Conservation (phyloP, 1,140 invertebrate genomes). For the Ctenoplectra terminalis region DNA sequence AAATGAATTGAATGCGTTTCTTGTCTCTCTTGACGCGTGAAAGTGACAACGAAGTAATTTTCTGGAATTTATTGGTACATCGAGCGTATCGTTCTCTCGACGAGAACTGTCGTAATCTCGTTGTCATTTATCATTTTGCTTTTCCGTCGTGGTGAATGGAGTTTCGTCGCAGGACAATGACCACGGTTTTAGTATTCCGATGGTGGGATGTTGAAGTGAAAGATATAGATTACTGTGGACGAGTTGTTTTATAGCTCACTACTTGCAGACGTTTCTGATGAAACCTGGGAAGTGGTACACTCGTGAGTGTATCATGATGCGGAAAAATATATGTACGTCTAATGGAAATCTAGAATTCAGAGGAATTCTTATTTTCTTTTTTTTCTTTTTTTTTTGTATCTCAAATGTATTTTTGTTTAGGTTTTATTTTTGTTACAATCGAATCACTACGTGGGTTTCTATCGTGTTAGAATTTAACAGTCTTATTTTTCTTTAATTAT, state of each 20-base stretch:
- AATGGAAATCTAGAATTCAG: too few relatives aligned
- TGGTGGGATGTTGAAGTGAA: background rate
- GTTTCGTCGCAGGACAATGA: background rate
- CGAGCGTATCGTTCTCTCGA: background rate
- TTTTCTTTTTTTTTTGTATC: too few relatives aligned
- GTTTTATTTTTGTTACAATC: too few relatives aligned
- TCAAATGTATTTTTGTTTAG: too few relatives aligned
- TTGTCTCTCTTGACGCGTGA: background rate
- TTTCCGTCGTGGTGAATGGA: background rate
- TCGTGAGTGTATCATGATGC: too few relatives aligned
- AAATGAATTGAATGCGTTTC: conserved; percentile 13
- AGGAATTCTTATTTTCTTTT: too few relatives aligned
- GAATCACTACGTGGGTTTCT: too few relatives aligned
- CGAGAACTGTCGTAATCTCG: background rate
- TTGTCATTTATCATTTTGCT: background rate
- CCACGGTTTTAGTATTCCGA: background rate
- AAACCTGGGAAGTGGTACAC: background rate
- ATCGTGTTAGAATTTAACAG: too few relatives aligned
- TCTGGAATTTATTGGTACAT: conserved; percentile 20
- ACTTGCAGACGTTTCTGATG: background rate
- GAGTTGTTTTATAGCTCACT: background rate
- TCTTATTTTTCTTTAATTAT: too few relatives aligned
- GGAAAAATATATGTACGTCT: too few relatives aligned
- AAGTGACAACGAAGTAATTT: conserved; percentile 31
- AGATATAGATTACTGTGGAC: background rate